Evolutionary conservation across 2,113 vertebrate genomes (phyloP).

Genomic region (Lontra canadensis): DNA sequence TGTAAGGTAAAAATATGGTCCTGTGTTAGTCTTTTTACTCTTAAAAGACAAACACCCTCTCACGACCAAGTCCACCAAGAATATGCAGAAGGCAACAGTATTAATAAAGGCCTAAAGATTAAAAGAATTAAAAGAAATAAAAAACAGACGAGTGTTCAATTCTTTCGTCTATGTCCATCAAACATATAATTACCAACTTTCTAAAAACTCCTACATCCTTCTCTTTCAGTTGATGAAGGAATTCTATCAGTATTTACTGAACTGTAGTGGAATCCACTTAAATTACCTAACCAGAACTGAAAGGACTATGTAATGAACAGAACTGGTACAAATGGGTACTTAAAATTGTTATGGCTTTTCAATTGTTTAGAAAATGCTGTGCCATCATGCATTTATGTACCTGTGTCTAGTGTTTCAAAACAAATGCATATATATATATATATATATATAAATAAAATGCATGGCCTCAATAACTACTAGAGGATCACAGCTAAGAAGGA

Average conservation of each 20-base stretch:
- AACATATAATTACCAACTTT: conserved; percentile 10
- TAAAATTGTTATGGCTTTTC: not conserved
- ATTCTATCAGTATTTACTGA: not conserved
- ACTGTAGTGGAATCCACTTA: not conserved
- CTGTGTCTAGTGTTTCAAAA: conserved; percentile 19
- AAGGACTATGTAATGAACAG: not conserved
- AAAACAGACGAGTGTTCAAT: not conserved
- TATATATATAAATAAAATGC: too few relatives aligned
- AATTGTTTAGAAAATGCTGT: not conserved
- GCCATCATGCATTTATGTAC: not conserved
- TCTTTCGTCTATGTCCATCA: not conserved
- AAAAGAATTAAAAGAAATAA: not conserved
- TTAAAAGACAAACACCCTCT: not conserved
- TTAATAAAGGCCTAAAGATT: not conserved
- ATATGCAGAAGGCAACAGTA: not conserved
- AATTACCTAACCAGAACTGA: conserved; percentile 7
- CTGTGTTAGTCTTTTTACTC: not conserved
- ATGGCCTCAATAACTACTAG: not conserved
- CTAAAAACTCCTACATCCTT: not conserved
- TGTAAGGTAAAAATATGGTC: not conserved
- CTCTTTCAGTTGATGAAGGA: not conserved
- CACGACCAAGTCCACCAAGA: not conserved
- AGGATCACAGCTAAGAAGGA: not conserved
- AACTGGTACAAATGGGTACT: not conserved
- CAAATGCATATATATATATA: too few relatives aligned